Evolutionary conservation across 2,888 invertebrate species (phyloP), one percentile per base, ranked within the genome.

Genomic region (Incurvaria masculella): DNA sequence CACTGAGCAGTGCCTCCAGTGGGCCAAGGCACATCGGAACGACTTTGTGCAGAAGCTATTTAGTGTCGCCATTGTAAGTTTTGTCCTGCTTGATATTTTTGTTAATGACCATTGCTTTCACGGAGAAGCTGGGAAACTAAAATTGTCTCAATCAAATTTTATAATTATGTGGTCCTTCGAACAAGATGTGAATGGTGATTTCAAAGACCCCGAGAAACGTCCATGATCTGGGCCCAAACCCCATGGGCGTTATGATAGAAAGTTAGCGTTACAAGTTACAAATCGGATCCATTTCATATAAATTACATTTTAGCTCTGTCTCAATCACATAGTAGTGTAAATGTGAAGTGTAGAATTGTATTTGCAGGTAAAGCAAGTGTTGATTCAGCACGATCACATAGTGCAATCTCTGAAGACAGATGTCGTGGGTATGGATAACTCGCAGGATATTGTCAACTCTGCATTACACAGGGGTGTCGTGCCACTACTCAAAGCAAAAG

Each of bases 351-450:
- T n/a, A 42, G 14, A 45, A 17, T 47, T 41, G 6, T 16, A 19
- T 21, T 59, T 64, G 1, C 56, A 76, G 75, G 67, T 72, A 0
- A 68, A 66, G 55, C 72, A 73, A 62, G 69, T 75, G 49, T 39
- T 75, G 40, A 65, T 64, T 6, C 76, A 76, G 48, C 73, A 76
- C 44, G 70, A 72, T 51, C 70, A 69, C 50, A 55, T 68, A 47
- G 53, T 33, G 8, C 11, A 33, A 33, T 33, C 33, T 33, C 33
- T 33, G 14, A 33, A 33, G 14, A 14, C 6, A 8, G 33, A 33
- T 3, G 33, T 14, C 4, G 14, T 59, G 14, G 61, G 55, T 38
- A 39, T 55, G 2, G 53, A 51, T 3, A 61, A 62, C 26, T 61
- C 68, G 0, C 75, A 76, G 48, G 76, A 78, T 49, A 57, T 71